phyloP scores from a whole-genome alignment of 2,113 vertebrate species.

The Pomatorhinus ruficollis region DNA sequence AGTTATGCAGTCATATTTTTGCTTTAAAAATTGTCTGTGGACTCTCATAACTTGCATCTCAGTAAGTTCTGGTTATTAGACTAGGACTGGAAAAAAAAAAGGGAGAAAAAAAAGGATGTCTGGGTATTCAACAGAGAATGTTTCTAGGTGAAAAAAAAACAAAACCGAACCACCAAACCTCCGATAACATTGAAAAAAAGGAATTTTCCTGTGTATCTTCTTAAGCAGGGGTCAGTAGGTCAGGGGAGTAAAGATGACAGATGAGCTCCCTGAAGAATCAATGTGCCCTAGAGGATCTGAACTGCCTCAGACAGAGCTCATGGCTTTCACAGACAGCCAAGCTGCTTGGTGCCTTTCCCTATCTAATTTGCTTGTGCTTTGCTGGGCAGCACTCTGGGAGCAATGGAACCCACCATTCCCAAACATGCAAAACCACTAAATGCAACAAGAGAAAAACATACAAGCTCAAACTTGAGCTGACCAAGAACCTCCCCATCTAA shows the following conservation, averaged over 20 bases:
- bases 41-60: neutral
- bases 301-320: neutral
- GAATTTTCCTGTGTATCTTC: neutral
- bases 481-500: neutral
- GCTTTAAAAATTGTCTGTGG: neutral
- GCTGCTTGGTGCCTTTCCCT: neutral
- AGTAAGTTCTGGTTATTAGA: neutral
- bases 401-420: neutral
- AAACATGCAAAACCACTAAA: neutral
- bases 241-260: neutral
- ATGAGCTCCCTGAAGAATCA: neutral
- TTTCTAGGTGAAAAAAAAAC: neutral
- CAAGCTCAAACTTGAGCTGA: neutral
- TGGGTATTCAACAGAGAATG: neutral
- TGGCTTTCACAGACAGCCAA: neutral
- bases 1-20: neutral
- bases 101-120: neutral
- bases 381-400: neutral
- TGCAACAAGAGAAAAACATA: neutral
- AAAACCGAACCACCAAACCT: too few relatives aligned
- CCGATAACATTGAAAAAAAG: neutral
- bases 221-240: neutral
- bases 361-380: neutral
- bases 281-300: neutral
- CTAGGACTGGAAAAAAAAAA: fast-evolving